These are phyloP conservation scores for Aphidoletes aphidimyza DNA, from an alignment of 2,888 invertebrate species.

Conservation along the genomic window DNA sequence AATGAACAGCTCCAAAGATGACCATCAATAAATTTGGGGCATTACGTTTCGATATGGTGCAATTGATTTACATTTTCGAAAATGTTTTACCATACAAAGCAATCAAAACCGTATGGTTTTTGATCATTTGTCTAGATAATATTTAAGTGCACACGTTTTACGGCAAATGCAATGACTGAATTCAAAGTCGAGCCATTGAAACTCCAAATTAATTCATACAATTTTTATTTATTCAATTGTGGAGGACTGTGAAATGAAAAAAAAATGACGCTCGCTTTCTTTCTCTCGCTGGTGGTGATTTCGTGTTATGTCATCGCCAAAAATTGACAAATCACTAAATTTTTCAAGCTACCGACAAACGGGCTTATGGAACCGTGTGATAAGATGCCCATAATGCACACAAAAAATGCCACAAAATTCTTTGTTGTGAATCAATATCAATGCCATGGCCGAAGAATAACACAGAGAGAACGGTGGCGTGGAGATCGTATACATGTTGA, in stretches of 20 bases:
- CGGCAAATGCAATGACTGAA: too few relatives aligned
- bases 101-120: neutral
- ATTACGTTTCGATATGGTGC: conserved; percentile 30
- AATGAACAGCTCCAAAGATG: conserved; percentile 21
- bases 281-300: too few relatives aligned
- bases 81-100: conserved; percentile 37
- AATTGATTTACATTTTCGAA: conserved; percentile 15
- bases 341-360: conserved; percentile 35
- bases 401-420: neutral
- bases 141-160: neutral
- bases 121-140: neutral
- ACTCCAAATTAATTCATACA: neutral
- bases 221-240: too few relatives aligned
- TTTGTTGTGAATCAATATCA: conserved; percentile 10
- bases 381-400: neutral
- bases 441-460: neutral
- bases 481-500: too few relatives aligned
- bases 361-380: neutral
- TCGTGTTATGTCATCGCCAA: conserved; percentile 9
- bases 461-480: too few relatives aligned
- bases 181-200: conserved; percentile 28
- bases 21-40: conserved; percentile 34
- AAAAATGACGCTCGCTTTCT: too few relatives aligned
- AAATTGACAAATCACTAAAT: conserved; percentile 30
- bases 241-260: neutral